Percentiles rank a stretch among this genome's conserved stretches.
Evolutionary conservation across 1,140 invertebrate species (phyloP).

Genomic region (Planococcus citri): DNA sequence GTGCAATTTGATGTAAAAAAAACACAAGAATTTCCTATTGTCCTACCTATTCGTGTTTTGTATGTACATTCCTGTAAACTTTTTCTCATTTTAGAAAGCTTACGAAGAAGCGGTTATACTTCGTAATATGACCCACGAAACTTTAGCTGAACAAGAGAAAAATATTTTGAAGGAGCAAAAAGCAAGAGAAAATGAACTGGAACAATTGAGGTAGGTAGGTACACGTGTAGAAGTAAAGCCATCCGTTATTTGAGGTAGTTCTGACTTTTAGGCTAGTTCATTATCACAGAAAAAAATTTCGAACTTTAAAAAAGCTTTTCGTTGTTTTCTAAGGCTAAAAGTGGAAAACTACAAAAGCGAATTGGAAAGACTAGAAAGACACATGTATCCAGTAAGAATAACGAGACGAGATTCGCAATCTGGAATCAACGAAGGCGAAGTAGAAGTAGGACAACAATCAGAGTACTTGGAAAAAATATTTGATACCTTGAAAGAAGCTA

Average conservation of each 20-base stretch:
- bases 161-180: slow-evolving; percentile 47
- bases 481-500: slow-evolving; percentile 55
- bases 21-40: too few relatives aligned
- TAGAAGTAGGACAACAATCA: slow-evolving; percentile 21
- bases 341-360: slow-evolving; percentile 48
- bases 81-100: slow-evolving; percentile 40
- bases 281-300: too few relatives aligned
- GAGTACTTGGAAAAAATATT: slow-evolving; percentile 50
- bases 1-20: too few relatives aligned
- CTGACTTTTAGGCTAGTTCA: too few relatives aligned
- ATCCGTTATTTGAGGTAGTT: too few relatives aligned
- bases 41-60: too few relatives aligned
- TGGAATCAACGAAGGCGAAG: not conserved
- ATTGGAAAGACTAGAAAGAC: slow-evolving; percentile 28
- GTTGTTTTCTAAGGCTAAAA: slow-evolving; percentile 38
- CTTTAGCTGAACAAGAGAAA: slow-evolving; percentile 50
- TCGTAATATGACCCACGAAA: slow-evolving; percentile 48
- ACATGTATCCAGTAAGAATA: slow-evolving; percentile 30
- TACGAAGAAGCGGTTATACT: slow-evolving; percentile 55
- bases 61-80: too few relatives aligned
- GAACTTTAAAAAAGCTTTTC: too few relatives aligned
- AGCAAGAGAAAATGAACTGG: slow-evolving; percentile 46
- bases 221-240: too few relatives aligned
- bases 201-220: slow-evolving; percentile 35
- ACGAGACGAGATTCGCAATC: slow-evolving; percentile 9